A percentile compares a stretch with the other conserved stretches of the same genome.
Evolutionary conservation across 2,888 invertebrate genomes (phyloP).

Genomic region (Agrypnus murinus): DNA sequence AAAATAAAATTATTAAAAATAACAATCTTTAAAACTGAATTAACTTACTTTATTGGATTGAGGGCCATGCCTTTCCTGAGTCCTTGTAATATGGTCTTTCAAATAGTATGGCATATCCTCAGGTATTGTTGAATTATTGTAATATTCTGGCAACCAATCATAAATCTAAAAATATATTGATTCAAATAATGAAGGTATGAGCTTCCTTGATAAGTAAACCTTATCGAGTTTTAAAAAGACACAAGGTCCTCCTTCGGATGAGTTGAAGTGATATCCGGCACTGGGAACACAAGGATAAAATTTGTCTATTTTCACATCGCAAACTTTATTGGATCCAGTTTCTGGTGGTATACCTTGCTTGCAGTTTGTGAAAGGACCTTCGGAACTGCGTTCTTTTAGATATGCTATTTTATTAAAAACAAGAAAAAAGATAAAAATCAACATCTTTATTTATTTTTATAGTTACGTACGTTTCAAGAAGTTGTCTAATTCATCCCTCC

Average conservation of each 20-base stretch:
- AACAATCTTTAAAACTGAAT: neutral
- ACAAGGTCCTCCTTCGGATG: constrained; percentile 87
- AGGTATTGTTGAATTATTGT: constrained; percentile 84
- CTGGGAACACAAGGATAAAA: constrained; percentile 86
- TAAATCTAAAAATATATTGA: constrained; percentile 88
- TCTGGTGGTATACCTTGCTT: constrained; percentile 76
- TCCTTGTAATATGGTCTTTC: constrained; percentile 77
- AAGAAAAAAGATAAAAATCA: too few species aligned
- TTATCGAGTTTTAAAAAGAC: constrained; percentile 97
- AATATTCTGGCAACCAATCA: constrained; percentile 88
- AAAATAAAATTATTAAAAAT: constrained; percentile 52
- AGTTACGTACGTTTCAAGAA: constrained; percentile 83
- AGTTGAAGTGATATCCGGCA: constrained; percentile 89
- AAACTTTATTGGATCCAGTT: constrained; percentile 79
- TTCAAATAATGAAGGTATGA: too few species aligned
- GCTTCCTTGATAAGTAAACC: too few species aligned
- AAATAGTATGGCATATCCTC: constrained; percentile 84
- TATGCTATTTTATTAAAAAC: constrained; percentile 63
- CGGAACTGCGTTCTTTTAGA: constrained; percentile 70
- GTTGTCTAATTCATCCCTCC: constrained; percentile 84
- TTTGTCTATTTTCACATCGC: constrained; percentile 82
- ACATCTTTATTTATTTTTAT: too few species aligned
- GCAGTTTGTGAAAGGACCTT: constrained; percentile 71
- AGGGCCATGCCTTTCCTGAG: constrained; percentile 30
- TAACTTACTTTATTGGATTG: constrained; percentile 32